phyloP scores from a whole-genome alignment of 2,797 vertebrate species.

The Liasis olivaceus region DNA sequence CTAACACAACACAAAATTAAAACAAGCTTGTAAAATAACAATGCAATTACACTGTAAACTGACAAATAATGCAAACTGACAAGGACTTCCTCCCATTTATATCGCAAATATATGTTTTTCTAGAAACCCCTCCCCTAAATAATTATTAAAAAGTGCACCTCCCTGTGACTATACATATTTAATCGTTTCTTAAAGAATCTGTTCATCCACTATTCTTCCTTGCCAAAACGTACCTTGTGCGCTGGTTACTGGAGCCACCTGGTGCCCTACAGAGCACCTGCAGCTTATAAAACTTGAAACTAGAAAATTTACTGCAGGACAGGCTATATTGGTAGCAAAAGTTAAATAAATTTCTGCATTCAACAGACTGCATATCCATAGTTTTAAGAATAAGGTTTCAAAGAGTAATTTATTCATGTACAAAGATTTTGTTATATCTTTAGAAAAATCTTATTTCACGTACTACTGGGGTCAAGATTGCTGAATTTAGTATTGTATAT shows the following conservation, averaged over 20 bases:
- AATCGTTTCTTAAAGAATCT: not conserved
- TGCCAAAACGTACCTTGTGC: slow-evolving; percentile 48
- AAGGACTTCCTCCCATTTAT: not conserved
- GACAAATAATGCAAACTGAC: not conserved
- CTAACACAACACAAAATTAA: not conserved
- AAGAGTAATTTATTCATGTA: not conserved
- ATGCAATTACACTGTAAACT: not conserved
- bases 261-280: slow-evolving; percentile 66
- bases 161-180: slow-evolving; percentile 14
- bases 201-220: not conserved
- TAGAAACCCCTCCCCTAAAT: not conserved
- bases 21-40: not conserved
- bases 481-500: not conserved
- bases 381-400: not conserved
- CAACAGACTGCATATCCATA: not conserved
- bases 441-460: not conserved
- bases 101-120: not conserved
- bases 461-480: not conserved
- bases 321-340: not conserved
- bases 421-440: not conserved
- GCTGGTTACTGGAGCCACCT: slow-evolving; percentile 75
- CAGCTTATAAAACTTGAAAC: slow-evolving; percentile 17
- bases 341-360: not conserved
- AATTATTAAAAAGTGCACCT: not conserved
- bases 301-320: not conserved